These are phyloP conservation scores for Agonopterix alstromeriana DNA, from an alignment of 2,888 invertebrate genomes.

Conservation along the genomic window DNA sequence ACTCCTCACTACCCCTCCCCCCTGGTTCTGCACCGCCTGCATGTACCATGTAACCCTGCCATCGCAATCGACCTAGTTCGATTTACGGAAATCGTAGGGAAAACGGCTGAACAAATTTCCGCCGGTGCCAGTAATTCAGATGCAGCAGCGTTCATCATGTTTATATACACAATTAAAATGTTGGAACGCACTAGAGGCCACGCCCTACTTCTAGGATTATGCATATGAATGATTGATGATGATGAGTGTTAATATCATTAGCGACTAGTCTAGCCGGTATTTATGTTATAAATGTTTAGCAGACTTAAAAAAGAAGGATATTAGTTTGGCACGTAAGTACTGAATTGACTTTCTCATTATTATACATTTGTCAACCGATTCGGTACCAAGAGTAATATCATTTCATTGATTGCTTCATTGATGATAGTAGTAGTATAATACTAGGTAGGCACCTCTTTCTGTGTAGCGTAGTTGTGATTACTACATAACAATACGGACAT, in stretches of 20 bases:
- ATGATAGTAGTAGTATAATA: too few species aligned
- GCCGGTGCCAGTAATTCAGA: slow-evolving; percentile 18
- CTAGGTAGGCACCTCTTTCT: too few species aligned
- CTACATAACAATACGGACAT: too few species aligned
- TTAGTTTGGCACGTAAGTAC: too few species aligned
- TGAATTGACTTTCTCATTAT: too few species aligned
- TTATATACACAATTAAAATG: slow-evolving; percentile 26
- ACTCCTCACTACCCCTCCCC: slow-evolving; percentile 42
- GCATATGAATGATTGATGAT: background rate
- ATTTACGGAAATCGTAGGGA: slow-evolving; percentile 53
- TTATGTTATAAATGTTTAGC: too few species aligned
- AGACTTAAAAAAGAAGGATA: too few species aligned
- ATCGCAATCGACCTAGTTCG: slow-evolving; percentile 62
- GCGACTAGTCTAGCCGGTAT: too few species aligned
- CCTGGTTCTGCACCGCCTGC: slow-evolving; percentile 38
- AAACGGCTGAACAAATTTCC: slow-evolving; percentile 30
- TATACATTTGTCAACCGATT: too few species aligned
- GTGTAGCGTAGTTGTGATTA: too few species aligned
- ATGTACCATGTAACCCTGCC: slow-evolving; percentile 56
- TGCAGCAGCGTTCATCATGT: slow-evolving; percentile 14
- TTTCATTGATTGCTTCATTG: too few species aligned
- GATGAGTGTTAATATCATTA: background rate
- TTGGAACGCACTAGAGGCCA: slow-evolving; percentile 18
- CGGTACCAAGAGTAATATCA: too few species aligned
- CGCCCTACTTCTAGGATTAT: slow-evolving; percentile 23